Evolutionary conservation across 23 tunicate species (phyloP).

Genomic region (Styela clava): DNA sequence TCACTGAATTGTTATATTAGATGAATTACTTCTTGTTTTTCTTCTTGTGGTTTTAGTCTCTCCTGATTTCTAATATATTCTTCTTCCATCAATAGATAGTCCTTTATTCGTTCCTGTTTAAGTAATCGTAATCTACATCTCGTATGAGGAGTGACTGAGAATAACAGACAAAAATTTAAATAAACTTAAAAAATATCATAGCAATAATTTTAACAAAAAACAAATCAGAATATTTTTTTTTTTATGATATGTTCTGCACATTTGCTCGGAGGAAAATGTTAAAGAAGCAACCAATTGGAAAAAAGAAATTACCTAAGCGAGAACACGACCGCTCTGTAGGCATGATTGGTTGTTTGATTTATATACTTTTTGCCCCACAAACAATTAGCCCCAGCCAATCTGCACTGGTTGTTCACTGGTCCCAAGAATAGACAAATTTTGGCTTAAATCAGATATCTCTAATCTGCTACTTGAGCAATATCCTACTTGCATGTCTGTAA

Average conservation of each 20-base stretch:
- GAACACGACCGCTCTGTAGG: no score
- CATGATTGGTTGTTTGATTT: no score
- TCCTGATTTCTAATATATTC: slow-evolving; percentile 98
- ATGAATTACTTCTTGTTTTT: slow-evolving; percentile 85
- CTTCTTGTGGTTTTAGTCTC: slow-evolving; percentile 97
- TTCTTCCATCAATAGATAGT: slow-evolving; percentile 98
- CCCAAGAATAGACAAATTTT: no score
- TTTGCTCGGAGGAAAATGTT: no score
- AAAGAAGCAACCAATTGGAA: no score
- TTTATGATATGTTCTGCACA: background rate
- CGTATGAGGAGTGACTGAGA: slow-evolving; percentile 94
- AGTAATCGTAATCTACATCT: slow-evolving; percentile 89
- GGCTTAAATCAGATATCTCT: no score
- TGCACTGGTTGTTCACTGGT: background rate
- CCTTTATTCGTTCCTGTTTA: slow-evolving; percentile 95
- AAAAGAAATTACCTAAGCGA: no score
- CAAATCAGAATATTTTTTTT: background rate
- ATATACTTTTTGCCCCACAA: no score
- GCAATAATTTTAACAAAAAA: background rate
- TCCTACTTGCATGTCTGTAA: no score
- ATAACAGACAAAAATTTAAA: background rate
- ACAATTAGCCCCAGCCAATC: background rate
- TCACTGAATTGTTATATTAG: no score
- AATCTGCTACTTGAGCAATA: no score
- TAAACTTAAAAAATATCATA: no score